phyloP scores from a whole-genome alignment of 1,140 invertebrate species.

The Megathymus violae region DNA sequence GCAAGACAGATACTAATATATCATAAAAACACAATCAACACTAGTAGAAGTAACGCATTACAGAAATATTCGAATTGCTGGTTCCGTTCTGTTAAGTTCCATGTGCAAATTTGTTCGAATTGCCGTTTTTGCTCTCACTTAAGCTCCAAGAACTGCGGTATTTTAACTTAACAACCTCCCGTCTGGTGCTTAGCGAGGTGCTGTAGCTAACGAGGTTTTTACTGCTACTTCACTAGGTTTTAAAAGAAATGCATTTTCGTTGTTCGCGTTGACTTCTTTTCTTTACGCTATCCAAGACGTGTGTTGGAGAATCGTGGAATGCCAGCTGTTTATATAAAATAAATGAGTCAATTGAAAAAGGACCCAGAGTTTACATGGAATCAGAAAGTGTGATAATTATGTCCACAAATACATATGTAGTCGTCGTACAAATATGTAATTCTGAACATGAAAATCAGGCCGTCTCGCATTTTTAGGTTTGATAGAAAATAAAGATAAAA shows the following conservation, averaged over 20 bases:
- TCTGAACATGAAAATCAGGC: no score
- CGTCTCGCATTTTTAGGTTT: no score
- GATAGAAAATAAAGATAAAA: no score
- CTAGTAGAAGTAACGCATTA: background rate
- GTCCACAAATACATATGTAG: no score
- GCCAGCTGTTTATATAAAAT: background rate
- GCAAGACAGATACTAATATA: background rate
- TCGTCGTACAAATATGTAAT: no score
- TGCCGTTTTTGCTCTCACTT: background rate
- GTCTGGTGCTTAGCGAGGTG: conserved; percentile 26
- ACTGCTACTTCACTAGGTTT: conserved; percentile 20
- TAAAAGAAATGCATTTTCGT: conserved; percentile 14
- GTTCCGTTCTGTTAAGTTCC: conserved; percentile 1
- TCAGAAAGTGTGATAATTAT: no score
- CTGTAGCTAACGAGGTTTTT: conserved; percentile 30
- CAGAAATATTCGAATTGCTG: background rate
- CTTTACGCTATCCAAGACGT: conserved; percentile 5
- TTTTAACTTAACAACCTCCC: conserved; percentile 20
- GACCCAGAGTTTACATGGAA: no score
- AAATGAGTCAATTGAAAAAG: background rate
- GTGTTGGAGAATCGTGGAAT: conserved; percentile 6
- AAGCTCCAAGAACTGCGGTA: conserved; percentile 16
- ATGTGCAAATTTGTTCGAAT: conserved; percentile 1
- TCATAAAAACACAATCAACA: background rate
- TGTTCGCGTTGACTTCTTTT: conserved; percentile 21